These are phyloP conservation scores for Acrocephalus arundinaceus DNA, from an alignment of 2,113 vertebrate species.

Conservation along the genomic window DNA sequence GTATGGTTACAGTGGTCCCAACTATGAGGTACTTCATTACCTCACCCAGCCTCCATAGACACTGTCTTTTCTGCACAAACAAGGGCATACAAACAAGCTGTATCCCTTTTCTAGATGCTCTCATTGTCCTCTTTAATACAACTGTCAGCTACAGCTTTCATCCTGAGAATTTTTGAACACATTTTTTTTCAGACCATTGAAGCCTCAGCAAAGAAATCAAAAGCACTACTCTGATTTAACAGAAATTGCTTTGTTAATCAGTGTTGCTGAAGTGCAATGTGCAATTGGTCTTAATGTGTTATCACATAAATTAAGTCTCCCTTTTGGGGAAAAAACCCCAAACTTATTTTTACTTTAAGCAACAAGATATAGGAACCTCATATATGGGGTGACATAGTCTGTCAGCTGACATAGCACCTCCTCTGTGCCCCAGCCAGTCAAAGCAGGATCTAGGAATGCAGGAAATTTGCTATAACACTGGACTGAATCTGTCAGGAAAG, in stretches of 20 bases:
- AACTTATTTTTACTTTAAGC: neutral
- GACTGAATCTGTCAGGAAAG: neutral
- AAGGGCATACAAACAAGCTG: neutral
- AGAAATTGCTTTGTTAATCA: neutral
- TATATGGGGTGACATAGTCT: neutral
- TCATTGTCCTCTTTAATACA: neutral
- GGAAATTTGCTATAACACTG: neutral
- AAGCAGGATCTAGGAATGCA: neutral
- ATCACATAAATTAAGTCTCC: neutral
- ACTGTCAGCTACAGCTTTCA: neutral
- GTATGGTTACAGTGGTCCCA: neutral
- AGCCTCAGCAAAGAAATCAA: neutral
- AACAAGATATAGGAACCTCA: neutral
- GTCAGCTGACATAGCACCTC: neutral
- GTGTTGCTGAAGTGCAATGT: neutral
- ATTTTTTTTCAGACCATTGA: neutral
- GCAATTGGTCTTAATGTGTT: neutral
- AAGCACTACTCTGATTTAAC: neutral
- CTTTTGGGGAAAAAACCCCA: neutral
- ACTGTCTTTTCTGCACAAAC: neutral
- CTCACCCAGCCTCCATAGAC: neutral
- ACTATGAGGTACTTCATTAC: fast-evolving
- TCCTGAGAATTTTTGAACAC: neutral
- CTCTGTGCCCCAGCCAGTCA: neutral
- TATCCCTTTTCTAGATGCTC: neutral